phyloP scores from a whole-genome alignment of 2,113 vertebrate genomes.

The Pitta sordida region DNA sequence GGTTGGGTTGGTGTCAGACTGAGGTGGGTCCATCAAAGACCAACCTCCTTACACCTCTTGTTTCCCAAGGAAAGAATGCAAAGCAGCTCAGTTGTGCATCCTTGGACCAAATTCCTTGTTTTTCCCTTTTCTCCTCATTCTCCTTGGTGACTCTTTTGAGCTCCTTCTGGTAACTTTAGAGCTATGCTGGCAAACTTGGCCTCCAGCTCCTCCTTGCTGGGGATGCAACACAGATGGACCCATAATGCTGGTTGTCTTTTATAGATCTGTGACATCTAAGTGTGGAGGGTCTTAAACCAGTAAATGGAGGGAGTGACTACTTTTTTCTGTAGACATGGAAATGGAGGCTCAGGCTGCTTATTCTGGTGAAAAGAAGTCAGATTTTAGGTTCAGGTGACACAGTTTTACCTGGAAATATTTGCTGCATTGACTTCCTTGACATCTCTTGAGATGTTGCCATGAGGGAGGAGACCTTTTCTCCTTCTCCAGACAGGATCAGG shows the following conservation, averaged over 20 bases:
- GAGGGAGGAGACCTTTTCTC: neutral
- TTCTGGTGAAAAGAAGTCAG: neutral
- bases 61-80: neutral
- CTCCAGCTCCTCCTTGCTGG: neutral
- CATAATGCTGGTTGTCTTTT: neutral
- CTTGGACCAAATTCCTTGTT: neutral
- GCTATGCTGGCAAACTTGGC: neutral
- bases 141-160: neutral
- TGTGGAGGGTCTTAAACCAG: neutral
- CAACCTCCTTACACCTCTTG: rapidly evolving
- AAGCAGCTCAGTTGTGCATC: neutral
- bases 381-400: neutral
- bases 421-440: neutral
- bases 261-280: neutral
- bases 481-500: neutral
- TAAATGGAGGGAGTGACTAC: neutral
- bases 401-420: neutral
- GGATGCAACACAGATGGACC: neutral
- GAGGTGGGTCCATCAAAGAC: neutral
- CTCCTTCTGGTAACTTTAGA: neutral
- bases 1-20: neutral
- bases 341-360: neutral
- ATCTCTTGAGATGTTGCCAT: neutral
- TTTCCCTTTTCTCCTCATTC: neutral
- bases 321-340: neutral